phyloP scores from a whole-genome alignment of 2,113 vertebrate species.

The Amblyornis subalaris region DNA sequence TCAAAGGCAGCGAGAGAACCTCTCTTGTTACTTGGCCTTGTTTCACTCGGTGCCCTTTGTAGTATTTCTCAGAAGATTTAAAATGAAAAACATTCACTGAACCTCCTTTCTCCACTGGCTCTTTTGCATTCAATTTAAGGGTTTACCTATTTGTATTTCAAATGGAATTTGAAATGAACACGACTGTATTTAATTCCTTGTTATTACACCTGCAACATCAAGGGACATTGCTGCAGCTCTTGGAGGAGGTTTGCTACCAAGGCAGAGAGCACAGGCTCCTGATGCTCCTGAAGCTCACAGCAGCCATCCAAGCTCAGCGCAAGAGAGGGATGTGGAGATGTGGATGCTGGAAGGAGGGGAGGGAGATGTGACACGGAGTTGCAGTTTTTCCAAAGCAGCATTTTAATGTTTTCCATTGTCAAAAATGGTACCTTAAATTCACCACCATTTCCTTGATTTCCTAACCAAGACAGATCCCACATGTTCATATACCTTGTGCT shows the following conservation, averaged over 20 bases:
- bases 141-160: constrained; percentile 38
- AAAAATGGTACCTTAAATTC: background rate
- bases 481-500: background rate
- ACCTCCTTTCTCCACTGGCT: background rate
- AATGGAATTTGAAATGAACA: constrained; percentile 2
- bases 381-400: background rate
- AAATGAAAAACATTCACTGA: background rate
- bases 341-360: background rate
- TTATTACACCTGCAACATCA: background rate
- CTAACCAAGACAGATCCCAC: background rate
- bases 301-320: background rate
- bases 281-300: background rate
- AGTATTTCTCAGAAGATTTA: background rate
- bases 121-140: background rate
- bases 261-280: rapidly evolving
- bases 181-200: background rate
- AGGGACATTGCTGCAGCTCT: background rate
- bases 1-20: background rate
- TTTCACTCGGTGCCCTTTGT: background rate
- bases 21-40: background rate
- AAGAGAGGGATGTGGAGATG: background rate
- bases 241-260: background rate
- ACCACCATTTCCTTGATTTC: background rate
- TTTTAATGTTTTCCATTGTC: background rate
- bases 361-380: background rate